Conservation (phyloP, 2,888 invertebrate species). For the Formica aserva region DNA sequence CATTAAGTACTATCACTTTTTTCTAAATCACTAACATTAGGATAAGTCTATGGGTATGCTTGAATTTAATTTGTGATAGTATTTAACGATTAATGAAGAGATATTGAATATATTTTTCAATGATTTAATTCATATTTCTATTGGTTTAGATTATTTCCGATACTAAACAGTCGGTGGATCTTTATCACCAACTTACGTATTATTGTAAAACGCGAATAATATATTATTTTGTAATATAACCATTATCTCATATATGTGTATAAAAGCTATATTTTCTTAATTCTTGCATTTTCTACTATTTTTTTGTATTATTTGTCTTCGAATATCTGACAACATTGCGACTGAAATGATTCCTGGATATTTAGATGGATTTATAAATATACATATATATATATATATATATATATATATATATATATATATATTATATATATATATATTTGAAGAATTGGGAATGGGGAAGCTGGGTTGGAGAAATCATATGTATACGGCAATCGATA, state of each 20-base stretch:
- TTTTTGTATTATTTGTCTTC: background rate
- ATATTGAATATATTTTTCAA: background rate
- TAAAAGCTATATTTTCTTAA: background rate
- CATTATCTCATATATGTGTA: background rate
- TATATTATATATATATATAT: conserved; percentile 13
- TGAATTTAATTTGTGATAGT: conserved; percentile 17
- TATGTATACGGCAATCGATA: conserved; percentile 31
- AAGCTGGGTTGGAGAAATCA: conserved; percentile 33
- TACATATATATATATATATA: conserved; percentile 7
- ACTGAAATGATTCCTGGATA: conserved; percentile 23
- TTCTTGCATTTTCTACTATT: conserved; percentile 22
- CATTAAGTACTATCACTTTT: conserved; percentile 25
- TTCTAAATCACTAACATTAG: conserved; percentile 34
- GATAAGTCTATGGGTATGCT: background rate
- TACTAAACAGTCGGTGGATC: background rate
- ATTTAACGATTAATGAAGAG: conserved; percentile 24
- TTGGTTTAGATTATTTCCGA: background rate
- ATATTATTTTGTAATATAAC: conserved; percentile 19
- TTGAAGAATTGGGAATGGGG: conserved; percentile 27
- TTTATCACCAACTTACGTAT: background rate
- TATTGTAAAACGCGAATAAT: background rate
- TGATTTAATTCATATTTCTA: background rate
- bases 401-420: conserved; percentile 17
- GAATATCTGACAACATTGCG: background rate
- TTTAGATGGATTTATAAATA: conserved; percentile 20